These are phyloP conservation scores for Epinephelus fuscoguttatus DNA, from an alignment of 2,113 vertebrate genomes.

Conservation along the genomic window DNA sequence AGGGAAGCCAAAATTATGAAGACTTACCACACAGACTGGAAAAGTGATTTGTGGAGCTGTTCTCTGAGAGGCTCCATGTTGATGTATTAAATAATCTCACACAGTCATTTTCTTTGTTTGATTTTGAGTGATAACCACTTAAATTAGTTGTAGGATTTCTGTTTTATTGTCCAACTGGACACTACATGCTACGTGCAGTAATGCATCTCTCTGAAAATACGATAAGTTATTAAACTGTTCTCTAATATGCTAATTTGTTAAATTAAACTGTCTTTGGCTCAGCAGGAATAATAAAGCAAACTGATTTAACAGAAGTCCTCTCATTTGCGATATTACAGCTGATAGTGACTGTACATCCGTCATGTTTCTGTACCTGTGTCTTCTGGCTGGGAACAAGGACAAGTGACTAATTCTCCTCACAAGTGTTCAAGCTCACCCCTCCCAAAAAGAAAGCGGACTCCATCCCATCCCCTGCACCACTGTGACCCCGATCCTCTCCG, in stretches of 20 bases:
- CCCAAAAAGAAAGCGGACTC: constrained; percentile 51
- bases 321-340: constrained; percentile 66
- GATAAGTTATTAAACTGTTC: constrained; percentile 75
- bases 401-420: constrained; percentile 58
- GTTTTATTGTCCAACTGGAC: constrained; percentile 73
- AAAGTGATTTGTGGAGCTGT: constrained; percentile 21
- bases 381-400: constrained; percentile 61
- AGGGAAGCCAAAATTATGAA: background rate
- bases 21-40: no score
- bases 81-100: constrained; percentile 57
- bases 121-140: constrained; percentile 66
- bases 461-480: constrained; percentile 53
- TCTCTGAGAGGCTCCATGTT: constrained; percentile 15
- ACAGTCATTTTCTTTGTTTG: constrained; percentile 56
- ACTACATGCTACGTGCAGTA: constrained; percentile 61
- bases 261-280: constrained; percentile 74
- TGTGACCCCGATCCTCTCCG: constrained; percentile 64
- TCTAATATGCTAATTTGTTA: constrained; percentile 78
- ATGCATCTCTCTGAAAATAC: constrained; percentile 76
- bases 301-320: constrained; percentile 75
- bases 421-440: constrained; percentile 38
- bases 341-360: constrained; percentile 67
- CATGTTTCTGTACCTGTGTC: constrained; percentile 51
- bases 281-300: constrained; percentile 75
- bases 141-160: constrained; percentile 68